Evolutionary conservation across 2,797 vertebrate genomes (phyloP).

Genomic region (Esox masquinongy): DNA sequence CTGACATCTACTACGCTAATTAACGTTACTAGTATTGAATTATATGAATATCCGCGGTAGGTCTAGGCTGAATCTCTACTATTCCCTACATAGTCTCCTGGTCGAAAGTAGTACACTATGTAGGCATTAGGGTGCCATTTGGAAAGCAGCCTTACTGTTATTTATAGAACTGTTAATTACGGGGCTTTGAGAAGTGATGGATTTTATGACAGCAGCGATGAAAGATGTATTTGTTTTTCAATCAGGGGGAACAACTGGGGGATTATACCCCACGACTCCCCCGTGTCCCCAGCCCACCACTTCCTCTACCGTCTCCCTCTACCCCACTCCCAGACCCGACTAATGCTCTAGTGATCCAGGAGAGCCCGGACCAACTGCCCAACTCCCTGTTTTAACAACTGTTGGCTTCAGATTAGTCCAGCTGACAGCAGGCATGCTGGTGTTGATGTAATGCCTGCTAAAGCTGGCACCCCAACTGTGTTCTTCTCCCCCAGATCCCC

Average conservation of each 20-base stretch:
- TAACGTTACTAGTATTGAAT: not conserved
- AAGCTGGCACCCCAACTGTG: conserved; percentile 49
- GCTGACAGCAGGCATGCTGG: conserved; percentile 59
- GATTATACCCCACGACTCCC: conserved; percentile 49
- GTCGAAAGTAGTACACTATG: not conserved
- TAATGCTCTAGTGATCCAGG: conserved; percentile 7
- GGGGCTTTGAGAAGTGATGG: conserved; percentile 18
- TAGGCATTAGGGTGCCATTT: not conserved
- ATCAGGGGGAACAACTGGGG: conserved; percentile 63
- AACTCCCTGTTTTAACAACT: conserved; percentile 67
- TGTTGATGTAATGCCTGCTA: conserved; percentile 59
- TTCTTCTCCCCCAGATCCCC: conserved; percentile 14
- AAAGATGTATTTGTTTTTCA: conserved; percentile 60
- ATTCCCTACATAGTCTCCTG: not conserved
- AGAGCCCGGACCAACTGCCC: conserved; percentile 21
- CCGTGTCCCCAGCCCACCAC: not conserved
- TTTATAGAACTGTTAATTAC: conserved; percentile 20
- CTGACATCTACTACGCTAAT: not conserved
- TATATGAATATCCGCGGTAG: not conserved
- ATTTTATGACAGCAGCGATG: conserved; percentile 37
- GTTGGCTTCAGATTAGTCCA: conserved; percentile 64
- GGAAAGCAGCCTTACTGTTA: not conserved
- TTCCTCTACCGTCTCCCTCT: not conserved
- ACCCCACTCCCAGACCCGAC: not conserved
- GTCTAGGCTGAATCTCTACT: not conserved